Conservation (phyloP, 2,113 vertebrate genomes). For the Micronycteris hirsuta region DNA sequence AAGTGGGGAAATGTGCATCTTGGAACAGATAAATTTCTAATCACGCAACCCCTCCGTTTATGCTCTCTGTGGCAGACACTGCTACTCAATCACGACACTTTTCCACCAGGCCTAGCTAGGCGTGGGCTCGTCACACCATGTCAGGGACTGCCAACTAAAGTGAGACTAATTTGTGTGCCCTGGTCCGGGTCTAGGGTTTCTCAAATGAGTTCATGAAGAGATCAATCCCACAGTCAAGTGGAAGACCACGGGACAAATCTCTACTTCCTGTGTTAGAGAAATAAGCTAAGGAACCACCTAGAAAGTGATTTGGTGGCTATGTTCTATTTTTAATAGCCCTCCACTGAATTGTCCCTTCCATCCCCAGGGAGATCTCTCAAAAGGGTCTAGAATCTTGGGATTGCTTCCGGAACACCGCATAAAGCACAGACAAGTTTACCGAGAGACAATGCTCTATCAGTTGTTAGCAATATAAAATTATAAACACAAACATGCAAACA, state of each 20-base stretch:
- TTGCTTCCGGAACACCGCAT: neutral
- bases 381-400: neutral
- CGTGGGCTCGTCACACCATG: neutral
- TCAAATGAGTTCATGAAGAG: neutral
- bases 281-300: neutral
- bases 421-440: neutral
- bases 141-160: neutral
- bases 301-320: neutral
- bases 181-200: neutral
- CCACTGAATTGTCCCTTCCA: neutral
- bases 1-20: neutral
- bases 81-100: neutral
- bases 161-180: neutral
- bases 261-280: neutral
- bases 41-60: rapidly evolving
- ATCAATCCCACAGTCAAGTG: neutral
- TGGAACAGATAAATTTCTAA: neutral
- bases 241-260: neutral
- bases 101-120: neutral
- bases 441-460: neutral
- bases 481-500: neutral
- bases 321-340: neutral
- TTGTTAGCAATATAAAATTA: neutral
- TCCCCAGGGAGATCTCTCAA: neutral
- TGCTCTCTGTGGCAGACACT: neutral